Evolutionary conservation across 2,113 vertebrate species (phyloP).

Genomic region (Poeciliopsis prolifica): DNA sequence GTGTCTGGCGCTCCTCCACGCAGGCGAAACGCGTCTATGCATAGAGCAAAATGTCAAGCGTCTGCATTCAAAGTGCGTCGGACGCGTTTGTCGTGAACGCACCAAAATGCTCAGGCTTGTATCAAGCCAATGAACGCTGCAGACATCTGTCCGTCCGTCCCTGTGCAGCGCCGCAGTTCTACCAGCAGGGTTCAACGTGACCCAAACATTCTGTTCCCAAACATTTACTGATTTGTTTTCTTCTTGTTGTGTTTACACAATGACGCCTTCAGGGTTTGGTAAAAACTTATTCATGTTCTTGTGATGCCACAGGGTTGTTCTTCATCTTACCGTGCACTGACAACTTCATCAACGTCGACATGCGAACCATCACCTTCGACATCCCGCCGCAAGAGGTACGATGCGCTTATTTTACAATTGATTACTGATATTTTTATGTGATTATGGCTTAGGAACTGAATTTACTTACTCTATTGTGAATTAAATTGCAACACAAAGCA

Average conservation of each 20-base stretch:
- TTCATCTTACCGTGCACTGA: constrained; percentile 95
- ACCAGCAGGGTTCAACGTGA: constrained; percentile 46
- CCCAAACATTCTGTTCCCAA: constrained; percentile 60
- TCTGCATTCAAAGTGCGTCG: too few relatives aligned
- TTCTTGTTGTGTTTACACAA: constrained; percentile 59
- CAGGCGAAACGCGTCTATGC: too few relatives aligned
- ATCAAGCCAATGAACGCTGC: constrained; percentile 38
- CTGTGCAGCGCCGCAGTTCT: constrained; percentile 60
- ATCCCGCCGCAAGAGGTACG: constrained; percentile 96
- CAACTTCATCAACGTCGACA: constrained; percentile 96
- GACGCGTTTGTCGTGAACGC: too few relatives aligned
- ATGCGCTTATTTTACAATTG: neutral
- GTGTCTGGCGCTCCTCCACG: too few relatives aligned
- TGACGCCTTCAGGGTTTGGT: constrained; percentile 43
- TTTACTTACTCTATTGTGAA: neutral
- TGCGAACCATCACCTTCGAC: constrained; percentile 95
- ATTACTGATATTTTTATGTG: neutral
- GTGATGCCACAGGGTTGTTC: constrained; percentile 86
- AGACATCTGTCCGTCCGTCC: constrained; percentile 23
- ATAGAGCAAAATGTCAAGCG: too few relatives aligned
- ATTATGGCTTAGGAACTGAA: neutral
- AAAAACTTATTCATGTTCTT: constrained; percentile 48
- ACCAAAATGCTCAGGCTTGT: too few relatives aligned
- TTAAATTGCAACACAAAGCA: too few relatives aligned
- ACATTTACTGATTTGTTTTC: constrained; percentile 55